Percentiles rank a stretch among this genome's conserved stretches.
Evolutionary conservation across 2,113 vertebrate genomes (phyloP).

Genomic region (Plestiodon gilberti): DNA sequence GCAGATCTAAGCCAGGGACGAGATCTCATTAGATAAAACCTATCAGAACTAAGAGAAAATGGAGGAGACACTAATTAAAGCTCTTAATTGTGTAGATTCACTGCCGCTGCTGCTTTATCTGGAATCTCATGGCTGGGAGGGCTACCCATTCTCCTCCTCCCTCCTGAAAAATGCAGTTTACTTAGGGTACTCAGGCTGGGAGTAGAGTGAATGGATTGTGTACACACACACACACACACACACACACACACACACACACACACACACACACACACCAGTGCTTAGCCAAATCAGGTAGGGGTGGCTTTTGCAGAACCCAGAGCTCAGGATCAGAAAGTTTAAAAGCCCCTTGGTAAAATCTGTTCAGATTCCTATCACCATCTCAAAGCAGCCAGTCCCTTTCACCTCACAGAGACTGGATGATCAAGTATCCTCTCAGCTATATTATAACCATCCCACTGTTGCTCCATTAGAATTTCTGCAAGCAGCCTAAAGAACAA

Average conservation of each 20-base stretch:
- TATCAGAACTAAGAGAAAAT: slow-evolving; percentile 99
- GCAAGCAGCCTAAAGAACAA: neutral
- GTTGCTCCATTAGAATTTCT: neutral
- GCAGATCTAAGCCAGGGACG: slow-evolving; percentile 98
- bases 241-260: neutral
- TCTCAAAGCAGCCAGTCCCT: slow-evolving; percentile 23
- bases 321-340: slow-evolving; percentile 27
- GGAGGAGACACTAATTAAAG: slow-evolving; percentile 99
- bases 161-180: slow-evolving; percentile 23
- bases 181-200: neutral
- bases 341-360: slow-evolving; percentile 55
- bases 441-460: neutral
- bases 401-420: slow-evolving; percentile 55
- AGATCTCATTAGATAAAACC: slow-evolving; percentile 99
- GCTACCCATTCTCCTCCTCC: slow-evolving; percentile 56
- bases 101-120: slow-evolving; percentile 95
- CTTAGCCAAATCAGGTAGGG: slow-evolving; percentile 41
- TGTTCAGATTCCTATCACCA: slow-evolving; percentile 45
- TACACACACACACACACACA: neutral
- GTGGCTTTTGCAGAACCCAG: slow-evolving; percentile 40
- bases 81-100: slow-evolving; percentile 99
- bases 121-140: slow-evolving; percentile 85
- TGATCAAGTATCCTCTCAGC: neutral
- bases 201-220: neutral
- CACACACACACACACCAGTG: slow-evolving; percentile 39